Base-by-base conservation (phyloP, 37 sponge, comb jelly and placozoan genomes). In the Ephydatia muelleri region DNA sequence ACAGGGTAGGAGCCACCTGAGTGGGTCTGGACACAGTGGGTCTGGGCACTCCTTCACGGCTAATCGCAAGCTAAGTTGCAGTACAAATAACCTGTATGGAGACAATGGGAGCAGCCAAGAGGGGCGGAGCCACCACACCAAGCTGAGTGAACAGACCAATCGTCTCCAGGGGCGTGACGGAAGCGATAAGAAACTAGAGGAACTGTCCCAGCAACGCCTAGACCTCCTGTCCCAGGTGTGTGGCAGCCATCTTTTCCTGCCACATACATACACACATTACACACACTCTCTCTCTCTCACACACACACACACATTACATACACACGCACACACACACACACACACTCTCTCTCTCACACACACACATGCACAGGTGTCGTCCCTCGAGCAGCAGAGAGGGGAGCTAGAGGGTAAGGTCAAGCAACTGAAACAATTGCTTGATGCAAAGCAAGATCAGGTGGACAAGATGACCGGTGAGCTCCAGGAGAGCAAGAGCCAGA, bases 361-460 rank as follows among this genome's bases (percentile, higher is more conserved):
- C 27, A 26, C 65, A 30, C 76, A 66, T 28, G 67, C 38, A 22
- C 74, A 74, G 47, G 22, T 84, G 19, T 30, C 64, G 1, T 3
- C 68, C n/a, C 25, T 86, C 33, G 29, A 37, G 77, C 76, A 77
- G 32, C 82, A 85, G 35, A 82, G 68, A 27, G 85, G 68, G 26
- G 28, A 81, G 37, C 68, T 90, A 19, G n/a, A 70, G n/a, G 86
- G 82, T 6, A 49, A 65, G 0, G 85, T 65, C 28, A 49, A n/a
- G 30, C 49, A 80, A 35, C 85, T 84, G 13, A 43, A 36, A 85
- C 66, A 26, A 49, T 72, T 4, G 21, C 35, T 80, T 5, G 77
- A 73, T 72, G 1, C 72, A 3, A 43, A 43, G 16, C 16, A 26
- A 26, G 19, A 26, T 1, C 28, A 72, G 29, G 19, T 72, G 0